phyloP scores from a whole-genome alignment of 2,888 invertebrate genomes.

The Diaperis boleti region DNA sequence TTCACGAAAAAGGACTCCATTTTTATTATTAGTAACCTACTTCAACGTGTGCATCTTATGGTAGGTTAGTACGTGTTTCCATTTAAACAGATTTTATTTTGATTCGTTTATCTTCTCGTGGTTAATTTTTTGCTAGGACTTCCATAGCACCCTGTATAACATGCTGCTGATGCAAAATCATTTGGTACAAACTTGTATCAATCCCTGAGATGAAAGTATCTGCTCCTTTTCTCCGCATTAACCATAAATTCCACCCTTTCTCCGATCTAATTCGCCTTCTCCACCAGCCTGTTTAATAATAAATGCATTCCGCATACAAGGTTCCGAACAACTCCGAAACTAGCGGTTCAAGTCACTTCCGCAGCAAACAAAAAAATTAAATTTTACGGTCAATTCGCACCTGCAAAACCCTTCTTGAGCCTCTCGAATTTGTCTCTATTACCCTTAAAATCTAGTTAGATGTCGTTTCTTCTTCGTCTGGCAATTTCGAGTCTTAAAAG shows the following conservation, averaged over 20 bases:
- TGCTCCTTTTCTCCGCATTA: too few relatives aligned
- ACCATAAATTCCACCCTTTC: slow-evolving; percentile 7
- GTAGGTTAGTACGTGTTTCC: too few relatives aligned
- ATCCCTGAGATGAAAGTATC: too few relatives aligned
- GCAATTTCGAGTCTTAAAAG: slow-evolving; percentile 36
- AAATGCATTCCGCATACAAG: slow-evolving; percentile 24
- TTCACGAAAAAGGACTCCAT: too few relatives aligned
- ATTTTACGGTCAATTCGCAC: slow-evolving; percentile 34
- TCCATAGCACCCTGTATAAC: too few relatives aligned
- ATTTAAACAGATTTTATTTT: too few relatives aligned
- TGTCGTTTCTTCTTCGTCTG: slow-evolving; percentile 28
- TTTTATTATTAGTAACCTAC: too few relatives aligned
- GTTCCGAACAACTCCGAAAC: slow-evolving; percentile 17
- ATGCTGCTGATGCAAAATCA: too few relatives aligned
- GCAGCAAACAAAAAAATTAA: slow-evolving; percentile 18
- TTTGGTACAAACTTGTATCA: too few relatives aligned
- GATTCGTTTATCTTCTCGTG: too few relatives aligned
- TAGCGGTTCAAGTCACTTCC: neutral
- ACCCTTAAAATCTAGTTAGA: slow-evolving; percentile 34
- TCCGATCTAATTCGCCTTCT: slow-evolving; percentile 3
- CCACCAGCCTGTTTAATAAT: slow-evolving; percentile 24
- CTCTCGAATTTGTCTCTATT: slow-evolving; percentile 35
- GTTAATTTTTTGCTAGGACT: too few relatives aligned
- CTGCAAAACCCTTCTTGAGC: slow-evolving; percentile 23
- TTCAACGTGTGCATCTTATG: too few relatives aligned